Evolutionary conservation across 2,113 vertebrate species (phyloP).

Genomic region (Petaurus breviceps): DNA sequence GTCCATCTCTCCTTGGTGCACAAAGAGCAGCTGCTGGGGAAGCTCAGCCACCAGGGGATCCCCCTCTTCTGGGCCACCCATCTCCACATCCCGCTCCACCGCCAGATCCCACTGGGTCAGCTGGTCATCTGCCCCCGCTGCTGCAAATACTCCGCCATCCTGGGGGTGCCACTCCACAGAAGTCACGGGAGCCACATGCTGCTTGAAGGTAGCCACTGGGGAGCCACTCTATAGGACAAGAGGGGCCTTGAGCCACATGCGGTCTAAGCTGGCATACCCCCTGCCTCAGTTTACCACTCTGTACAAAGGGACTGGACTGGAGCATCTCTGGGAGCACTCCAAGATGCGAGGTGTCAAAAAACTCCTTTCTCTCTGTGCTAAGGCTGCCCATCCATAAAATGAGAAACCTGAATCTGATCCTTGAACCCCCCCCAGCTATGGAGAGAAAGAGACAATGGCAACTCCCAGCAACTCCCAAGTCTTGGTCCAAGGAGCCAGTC

Average conservation of each 20-base stretch:
- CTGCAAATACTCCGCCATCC: conserved; percentile 92
- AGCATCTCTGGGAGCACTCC: too few species aligned
- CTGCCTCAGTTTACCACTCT: too few species aligned
- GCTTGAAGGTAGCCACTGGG: conserved; percentile 93
- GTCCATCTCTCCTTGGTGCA: conserved; percentile 94
- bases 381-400: neutral
- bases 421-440: too few species aligned
- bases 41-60: conserved; percentile 81
- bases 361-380: neutral
- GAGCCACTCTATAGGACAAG: conserved; percentile 82
- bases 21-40: conserved; percentile 92
- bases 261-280: too few species aligned
- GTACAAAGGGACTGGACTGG: too few species aligned
- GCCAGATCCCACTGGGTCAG: conserved; percentile 95
- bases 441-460: too few species aligned
- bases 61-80: conserved; percentile 52
- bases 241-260: neutral
- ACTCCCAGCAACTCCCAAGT: too few species aligned
- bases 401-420: neutral
- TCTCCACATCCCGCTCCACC: conserved; percentile 88
- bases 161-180: conserved; percentile 93
- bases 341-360: neutral
- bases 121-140: conserved; percentile 89
- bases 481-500: too few species aligned
- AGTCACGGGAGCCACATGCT: conserved; percentile 91